Base-by-base conservation (phyloP, 2,113 vertebrate genomes). In the Clarias batrachus region DNA sequence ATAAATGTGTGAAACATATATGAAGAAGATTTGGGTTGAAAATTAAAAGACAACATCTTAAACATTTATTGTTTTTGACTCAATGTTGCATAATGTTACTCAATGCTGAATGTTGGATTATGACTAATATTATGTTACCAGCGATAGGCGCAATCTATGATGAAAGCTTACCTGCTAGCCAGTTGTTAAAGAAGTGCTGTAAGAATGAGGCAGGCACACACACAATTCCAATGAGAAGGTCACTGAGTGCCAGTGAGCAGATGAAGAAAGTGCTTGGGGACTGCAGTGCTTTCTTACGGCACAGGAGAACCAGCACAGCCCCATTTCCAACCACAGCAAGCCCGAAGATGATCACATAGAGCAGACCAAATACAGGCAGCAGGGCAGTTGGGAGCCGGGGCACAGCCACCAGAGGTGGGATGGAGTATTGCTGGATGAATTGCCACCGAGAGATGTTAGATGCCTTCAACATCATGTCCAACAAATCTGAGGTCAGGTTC, bases 171-270 rank as follows among this genome's bases (percentile, higher is more conserved):
- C 90, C 90, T 88, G 91, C 91, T 70, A 91, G 70, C 91, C 91
- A 92, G 85, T 91, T 92, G 80, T 85, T 85, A 71, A 89, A 91
- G 66, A 90, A 90, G 85, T 92, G 90, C 81, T 92, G 91, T 3
- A 90, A 52, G 27, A 90, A 52, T 3, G 91, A 90, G 16, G 89
- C 76, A 62, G 91, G 91, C 19, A 92, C 88, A 83, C 91, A 92
- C 37, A 91, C 88, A 41, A 92, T 85, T 66, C 87, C 88, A 65
- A 92, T 91, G 56, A 92, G 81, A 9, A 92, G 87, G 57, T 92
- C 90, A 65, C 91, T 92, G 56, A 92, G 84, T 17, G 91, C 90
- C 88, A 92, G 71, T 4, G 91, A 91, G 65, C 90, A 90, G 48
- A 92, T 90, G 70, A 91, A 92, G 48, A 91, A 90, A 52, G 89